phyloP scores from a whole-genome alignment of 2,888 invertebrate species.

The Camptogramma bilineatum region DNA sequence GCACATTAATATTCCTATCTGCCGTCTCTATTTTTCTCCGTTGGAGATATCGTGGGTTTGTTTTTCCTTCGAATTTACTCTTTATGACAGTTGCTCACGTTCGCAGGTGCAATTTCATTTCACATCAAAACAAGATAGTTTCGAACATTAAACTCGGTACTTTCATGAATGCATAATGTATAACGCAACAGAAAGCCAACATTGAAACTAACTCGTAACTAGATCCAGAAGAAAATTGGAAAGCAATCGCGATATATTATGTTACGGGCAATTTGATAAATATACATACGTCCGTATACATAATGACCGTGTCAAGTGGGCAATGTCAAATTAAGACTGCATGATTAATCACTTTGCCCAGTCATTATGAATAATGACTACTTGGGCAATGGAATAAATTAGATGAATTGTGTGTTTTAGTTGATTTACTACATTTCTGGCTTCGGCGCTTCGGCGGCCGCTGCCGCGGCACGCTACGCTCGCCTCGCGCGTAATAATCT shows the following conservation, averaged over 20 bases:
- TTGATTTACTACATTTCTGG: no score
- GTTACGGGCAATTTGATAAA: no score
- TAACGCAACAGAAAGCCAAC: conserved; percentile 4
- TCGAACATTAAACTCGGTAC: conserved; percentile 12
- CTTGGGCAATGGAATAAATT: no score
- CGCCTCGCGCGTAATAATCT: no score
- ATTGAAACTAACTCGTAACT: conserved; percentile 14
- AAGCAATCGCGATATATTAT: not conserved
- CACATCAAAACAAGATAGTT: conserved; percentile 22
- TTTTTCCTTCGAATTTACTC: conserved; percentile 3
- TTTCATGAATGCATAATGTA: conserved; percentile 19
- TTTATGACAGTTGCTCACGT: conserved; percentile 8
- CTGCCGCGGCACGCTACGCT: no score
- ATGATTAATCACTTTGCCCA: no score
- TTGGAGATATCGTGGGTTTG: conserved; percentile 4
- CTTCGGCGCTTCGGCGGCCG: no score
- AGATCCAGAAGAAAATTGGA: conserved; percentile 4
- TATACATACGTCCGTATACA: no score
- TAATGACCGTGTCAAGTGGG: no score
- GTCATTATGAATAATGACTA: no score
- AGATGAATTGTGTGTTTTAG: no score
- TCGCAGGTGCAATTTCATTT: conserved; percentile 13
- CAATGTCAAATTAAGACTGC: no score
- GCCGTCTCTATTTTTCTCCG: not conserved
- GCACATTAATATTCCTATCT: conserved; percentile 7